phyloP scores from a whole-genome alignment of 2,113 vertebrate species.

The Marmota monax region DNA sequence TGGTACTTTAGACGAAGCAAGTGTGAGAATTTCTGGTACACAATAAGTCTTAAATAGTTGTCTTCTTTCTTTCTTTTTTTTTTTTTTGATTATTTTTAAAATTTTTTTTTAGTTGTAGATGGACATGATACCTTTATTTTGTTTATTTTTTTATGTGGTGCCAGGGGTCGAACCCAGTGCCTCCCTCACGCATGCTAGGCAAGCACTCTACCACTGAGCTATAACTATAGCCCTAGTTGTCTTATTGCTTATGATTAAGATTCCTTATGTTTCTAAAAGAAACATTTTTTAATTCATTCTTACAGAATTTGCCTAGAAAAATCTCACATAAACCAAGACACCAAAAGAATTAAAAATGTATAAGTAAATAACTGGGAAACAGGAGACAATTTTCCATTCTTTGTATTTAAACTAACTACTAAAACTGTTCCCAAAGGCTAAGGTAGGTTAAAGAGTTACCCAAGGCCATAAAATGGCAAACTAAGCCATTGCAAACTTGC shows the following conservation, averaged over 20 bases:
- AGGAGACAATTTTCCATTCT: background rate
- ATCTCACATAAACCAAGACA: background rate
- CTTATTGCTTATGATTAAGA: constrained; percentile 1
- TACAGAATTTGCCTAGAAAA: background rate
- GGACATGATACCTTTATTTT: too few relatives aligned
- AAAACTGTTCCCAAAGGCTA: background rate
- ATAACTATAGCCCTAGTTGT: too few relatives aligned
- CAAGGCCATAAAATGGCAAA: background rate
- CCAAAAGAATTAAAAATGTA: background rate
- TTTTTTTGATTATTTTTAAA: too few relatives aligned
- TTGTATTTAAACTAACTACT: background rate
- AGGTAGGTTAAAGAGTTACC: constrained; percentile 6
- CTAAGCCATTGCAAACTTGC: background rate
- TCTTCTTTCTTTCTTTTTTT: background rate
- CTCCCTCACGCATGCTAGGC: too few relatives aligned
- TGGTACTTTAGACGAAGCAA: background rate
- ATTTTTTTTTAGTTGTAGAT: too few relatives aligned
- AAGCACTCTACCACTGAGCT: too few relatives aligned
- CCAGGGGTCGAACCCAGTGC: too few relatives aligned
- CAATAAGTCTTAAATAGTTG: background rate
- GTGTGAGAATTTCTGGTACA: background rate
- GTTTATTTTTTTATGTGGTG: too few relatives aligned
- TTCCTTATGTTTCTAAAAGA: background rate
- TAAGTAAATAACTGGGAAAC: background rate
- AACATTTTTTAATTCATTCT: background rate